Conservation (phyloP, 2,888 invertebrate species). For the Phania funesta region DNA sequence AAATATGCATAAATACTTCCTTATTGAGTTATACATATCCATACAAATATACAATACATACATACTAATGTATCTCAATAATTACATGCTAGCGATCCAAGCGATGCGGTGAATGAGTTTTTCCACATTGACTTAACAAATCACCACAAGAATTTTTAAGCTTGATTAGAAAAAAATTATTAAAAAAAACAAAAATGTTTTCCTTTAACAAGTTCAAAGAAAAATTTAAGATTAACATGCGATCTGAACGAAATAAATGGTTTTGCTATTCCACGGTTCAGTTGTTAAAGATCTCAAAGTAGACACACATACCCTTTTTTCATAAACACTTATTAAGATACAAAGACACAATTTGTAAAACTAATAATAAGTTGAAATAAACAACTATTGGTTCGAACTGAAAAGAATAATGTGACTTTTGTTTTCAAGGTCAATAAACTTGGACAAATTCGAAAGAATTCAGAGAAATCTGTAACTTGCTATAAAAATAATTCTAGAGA, state of each 20-base stretch:
- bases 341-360: not conserved
- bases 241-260: conserved; percentile 11
- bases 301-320: not conserved
- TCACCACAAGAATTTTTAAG: conserved; percentile 26
- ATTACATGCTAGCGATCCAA: conserved; percentile 20
- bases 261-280: conserved; percentile 22
- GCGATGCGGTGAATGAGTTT: not conserved
- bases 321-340: not conserved
- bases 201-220: conserved; percentile 13
- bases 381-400: not conserved
- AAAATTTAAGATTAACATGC: conserved; percentile 51
- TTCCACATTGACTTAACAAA: conserved; percentile 13
- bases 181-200: not conserved
- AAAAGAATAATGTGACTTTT: conserved; percentile 12
- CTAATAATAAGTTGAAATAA: not conserved
- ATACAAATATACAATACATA: too few species aligned
- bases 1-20: conserved; percentile 41
- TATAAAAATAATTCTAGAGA: too few species aligned
- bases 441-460: not conserved
- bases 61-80: conserved; percentile 44
- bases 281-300: not conserved
- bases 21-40: too few species aligned
- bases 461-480: not conserved
- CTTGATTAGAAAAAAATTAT: not conserved
- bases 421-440: conserved; percentile 43